Evolutionary conservation across 2,797 vertebrate genomes (phyloP).

Genomic region (Gallinago nigripennis): DNA sequence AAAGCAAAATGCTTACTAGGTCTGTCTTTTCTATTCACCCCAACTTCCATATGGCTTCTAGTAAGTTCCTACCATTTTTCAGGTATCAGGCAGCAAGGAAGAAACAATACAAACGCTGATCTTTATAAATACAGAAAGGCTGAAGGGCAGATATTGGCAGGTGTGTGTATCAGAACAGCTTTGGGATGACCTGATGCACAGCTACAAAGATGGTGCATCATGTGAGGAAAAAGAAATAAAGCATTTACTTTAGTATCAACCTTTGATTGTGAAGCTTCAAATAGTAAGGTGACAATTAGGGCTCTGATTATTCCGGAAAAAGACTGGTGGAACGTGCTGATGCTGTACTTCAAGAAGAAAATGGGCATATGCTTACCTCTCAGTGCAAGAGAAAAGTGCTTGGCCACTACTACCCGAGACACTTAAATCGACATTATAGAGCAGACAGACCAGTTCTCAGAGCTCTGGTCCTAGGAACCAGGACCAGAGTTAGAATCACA

Average conservation of each 20-base stretch:
- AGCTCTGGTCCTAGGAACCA: neutral
- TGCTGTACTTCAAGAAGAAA: neutral
- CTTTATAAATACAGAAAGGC: neutral
- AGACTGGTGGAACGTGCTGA: neutral
- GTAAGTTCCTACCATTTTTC: neutral
- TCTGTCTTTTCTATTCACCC: neutral
- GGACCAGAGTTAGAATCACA: fast-evolving
- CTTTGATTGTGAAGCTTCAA: neutral
- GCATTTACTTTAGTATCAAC: neutral
- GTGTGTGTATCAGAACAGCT: neutral
- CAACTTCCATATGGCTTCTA: neutral
- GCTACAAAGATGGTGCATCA: neutral
- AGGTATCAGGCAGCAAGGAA: neutral
- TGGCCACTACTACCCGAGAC: neutral
- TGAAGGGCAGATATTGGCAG: neutral
- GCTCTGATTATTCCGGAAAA: neutral
- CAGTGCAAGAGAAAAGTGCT: neutral
- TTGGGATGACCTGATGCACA: neutral
- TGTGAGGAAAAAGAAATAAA: neutral
- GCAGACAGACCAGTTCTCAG: neutral
- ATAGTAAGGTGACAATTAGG: neutral
- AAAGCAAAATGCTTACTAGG: neutral
- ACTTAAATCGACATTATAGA: neutral
- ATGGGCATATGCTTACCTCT: neutral
- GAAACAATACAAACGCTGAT: neutral